Conservation (phyloP, 2,888 invertebrate species). For the Pteria penguin region DNA sequence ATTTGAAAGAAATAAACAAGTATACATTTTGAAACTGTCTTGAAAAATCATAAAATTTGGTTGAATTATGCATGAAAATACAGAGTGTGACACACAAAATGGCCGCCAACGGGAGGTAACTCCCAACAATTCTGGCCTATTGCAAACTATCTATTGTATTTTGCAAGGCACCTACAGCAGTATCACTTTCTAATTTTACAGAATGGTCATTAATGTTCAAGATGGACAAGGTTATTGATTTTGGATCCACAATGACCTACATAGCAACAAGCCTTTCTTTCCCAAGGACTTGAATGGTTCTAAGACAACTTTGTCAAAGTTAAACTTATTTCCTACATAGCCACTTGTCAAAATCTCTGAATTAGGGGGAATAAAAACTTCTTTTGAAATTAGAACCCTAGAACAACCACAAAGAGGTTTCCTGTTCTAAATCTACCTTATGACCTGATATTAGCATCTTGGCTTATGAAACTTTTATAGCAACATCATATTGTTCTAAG, state of each 20-base stretch:
- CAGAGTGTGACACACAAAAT: too few species aligned
- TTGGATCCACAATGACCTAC: too few species aligned
- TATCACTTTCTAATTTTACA: too few species aligned
- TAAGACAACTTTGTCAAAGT: not conserved
- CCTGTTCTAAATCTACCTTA: conserved; percentile 19
- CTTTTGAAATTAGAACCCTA: conserved; percentile 2
- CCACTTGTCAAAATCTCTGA: conserved; percentile 18
- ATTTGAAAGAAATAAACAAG: too few species aligned
- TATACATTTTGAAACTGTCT: too few species aligned
- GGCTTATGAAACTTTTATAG: conserved; percentile 32
- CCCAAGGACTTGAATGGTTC: conserved; percentile 33
- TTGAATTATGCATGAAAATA: too few species aligned
- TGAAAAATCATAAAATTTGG: too few species aligned
- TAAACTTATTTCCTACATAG: not conserved
- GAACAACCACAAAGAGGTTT: conserved; percentile 6
- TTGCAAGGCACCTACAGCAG: not conserved
- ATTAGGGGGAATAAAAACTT: conserved; percentile 13
- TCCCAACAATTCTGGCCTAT: too few species aligned
- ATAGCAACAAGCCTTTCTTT: conserved; percentile 30
- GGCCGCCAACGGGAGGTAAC: too few species aligned
- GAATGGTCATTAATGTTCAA: too few species aligned
- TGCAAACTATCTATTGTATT: too few species aligned
- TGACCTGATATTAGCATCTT: conserved; percentile 31
- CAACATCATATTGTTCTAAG: conserved; percentile 38
- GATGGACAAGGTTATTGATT: too few species aligned